These are phyloP conservation scores for Synanthedon myopaeformis DNA, from an alignment of 2,888 invertebrate species.

Conservation along the genomic window DNA sequence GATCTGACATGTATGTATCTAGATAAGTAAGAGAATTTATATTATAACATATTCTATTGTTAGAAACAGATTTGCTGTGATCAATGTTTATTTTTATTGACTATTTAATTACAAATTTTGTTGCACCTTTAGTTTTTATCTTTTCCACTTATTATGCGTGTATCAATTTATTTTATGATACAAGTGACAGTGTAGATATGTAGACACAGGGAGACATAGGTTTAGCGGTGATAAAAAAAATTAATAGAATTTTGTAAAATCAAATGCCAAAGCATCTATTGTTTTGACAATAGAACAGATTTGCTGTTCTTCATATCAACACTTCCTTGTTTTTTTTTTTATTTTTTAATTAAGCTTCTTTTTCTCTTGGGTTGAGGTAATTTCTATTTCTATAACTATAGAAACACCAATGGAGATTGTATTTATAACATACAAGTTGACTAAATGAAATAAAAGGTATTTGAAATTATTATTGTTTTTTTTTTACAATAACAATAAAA, in stretches of 20 bases:
- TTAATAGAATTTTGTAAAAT: too few species aligned
- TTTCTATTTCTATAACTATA: conserved; percentile 9
- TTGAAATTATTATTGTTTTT: conserved; percentile 3
- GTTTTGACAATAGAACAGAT: too few species aligned
- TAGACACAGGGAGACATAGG: too few species aligned
- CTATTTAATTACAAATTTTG: conserved; percentile 3
- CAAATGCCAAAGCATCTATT: too few species aligned
- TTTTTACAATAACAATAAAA: neutral
- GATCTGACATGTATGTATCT: neutral
- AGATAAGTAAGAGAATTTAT: neutral
- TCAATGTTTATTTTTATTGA: neutral
- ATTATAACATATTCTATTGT: neutral
- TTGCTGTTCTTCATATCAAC: too few species aligned
- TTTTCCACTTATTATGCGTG: conserved; percentile 4
- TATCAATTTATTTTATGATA: too few species aligned
- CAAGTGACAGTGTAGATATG: too few species aligned
- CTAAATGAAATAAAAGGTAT: conserved; percentile 23
- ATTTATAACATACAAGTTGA: conserved; percentile 34
- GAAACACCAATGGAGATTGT: conserved; percentile 42
- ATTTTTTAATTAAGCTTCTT: too few species aligned
- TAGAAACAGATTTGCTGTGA: neutral
- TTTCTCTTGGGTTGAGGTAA: conserved; percentile 14
- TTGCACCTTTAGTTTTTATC: conserved; percentile 12
- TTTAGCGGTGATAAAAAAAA: too few species aligned
- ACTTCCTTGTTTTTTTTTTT: too few species aligned